A percentile compares a stretch with the other conserved stretches of the same genome.
phyloP scores from a whole-genome alignment of 1,140 invertebrate species.

The Tetraneura akinire region DNA sequence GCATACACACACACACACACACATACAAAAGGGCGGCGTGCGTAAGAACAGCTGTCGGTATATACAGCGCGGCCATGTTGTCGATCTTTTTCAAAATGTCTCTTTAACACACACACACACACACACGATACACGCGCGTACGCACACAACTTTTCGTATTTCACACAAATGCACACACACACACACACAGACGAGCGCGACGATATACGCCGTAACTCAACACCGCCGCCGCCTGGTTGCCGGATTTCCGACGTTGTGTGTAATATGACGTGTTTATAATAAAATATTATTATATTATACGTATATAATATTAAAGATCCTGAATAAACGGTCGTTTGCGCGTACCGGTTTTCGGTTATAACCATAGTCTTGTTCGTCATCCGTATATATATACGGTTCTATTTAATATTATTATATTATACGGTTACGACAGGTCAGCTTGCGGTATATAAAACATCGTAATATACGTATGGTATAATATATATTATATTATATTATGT shows the following conservation, averaged over 20 bases:
- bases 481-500: too few species aligned
- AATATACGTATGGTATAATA: neutral
- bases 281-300: too few species aligned
- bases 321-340: constrained; percentile 14
- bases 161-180: neutral
- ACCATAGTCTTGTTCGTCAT: neutral
- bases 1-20: neutral
- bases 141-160: constrained; percentile 45
- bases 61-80: constrained; percentile 44
- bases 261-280: neutral
- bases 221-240: constrained; percentile 40
- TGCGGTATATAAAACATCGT: too few species aligned
- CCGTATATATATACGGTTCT: neutral
- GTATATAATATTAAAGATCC: constrained; percentile 1
- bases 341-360: constrained; percentile 20
- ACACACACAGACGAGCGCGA: neutral
- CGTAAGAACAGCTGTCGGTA: constrained; percentile 48
- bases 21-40: constrained; percentile 47
- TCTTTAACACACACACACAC: constrained; percentile 44
- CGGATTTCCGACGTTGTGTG: constrained; percentile 38
- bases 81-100: constrained; percentile 51
- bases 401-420: neutral
- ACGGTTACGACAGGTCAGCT: too few species aligned
- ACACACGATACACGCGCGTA: constrained; percentile 32
- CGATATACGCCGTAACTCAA: constrained; percentile 41